Evolutionary conservation across 1,140 invertebrate genomes (phyloP).

Genomic region (Ephestia elutella): DNA sequence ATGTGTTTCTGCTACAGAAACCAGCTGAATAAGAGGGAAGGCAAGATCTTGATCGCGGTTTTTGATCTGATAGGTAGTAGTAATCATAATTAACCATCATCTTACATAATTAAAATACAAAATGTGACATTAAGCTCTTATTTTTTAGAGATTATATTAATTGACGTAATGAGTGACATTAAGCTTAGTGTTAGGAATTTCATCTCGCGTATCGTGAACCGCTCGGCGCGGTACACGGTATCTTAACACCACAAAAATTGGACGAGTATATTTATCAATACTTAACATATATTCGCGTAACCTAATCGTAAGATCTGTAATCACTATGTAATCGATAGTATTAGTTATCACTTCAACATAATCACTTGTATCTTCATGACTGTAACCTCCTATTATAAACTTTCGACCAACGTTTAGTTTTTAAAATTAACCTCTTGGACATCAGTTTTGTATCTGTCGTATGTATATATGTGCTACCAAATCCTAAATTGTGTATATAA

Average conservation of each 20-base stretch:
- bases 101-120: no score
- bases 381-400: constrained; percentile 20
- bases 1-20: not conserved
- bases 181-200: no score
- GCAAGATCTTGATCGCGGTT: not conserved
- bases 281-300: no score
- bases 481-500: constrained; percentile 45
- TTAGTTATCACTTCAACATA: not conserved
- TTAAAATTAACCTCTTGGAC: constrained; percentile 16
- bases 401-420: constrained; percentile 26
- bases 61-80: not conserved
- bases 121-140: no score
- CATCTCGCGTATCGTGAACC: no score
- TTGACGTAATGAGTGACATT: no score
- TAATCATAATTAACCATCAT: no score
- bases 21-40: not conserved
- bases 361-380: constrained; percentile 1
- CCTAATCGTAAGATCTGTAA: not conserved
- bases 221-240: no score
- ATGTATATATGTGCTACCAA: constrained; percentile 38
- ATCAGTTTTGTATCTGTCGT: constrained; percentile 30
- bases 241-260: no score
- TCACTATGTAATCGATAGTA: not conserved
- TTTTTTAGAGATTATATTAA: not conserved
- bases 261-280: no score